Conservation (phyloP, 30 jellyfish, hydroid and myxozoan genomes). For the Pseudorhiza aurosa region DNA sequence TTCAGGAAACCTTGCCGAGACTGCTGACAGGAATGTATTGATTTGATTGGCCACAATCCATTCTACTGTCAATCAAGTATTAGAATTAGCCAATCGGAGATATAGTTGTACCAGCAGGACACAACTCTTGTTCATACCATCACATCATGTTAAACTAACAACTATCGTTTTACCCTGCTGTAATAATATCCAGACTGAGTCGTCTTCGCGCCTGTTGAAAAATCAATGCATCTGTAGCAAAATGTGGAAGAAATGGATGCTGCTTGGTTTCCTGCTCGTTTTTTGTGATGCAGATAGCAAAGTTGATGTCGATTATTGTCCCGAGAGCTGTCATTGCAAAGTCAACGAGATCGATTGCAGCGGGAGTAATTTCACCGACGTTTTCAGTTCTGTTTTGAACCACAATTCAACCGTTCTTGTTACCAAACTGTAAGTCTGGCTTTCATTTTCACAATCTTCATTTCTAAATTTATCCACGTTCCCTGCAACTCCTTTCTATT, state of each 20-base stretch:
- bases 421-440: conserved; percentile 44
- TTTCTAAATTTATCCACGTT: neutral
- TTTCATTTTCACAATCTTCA: too few species aligned
- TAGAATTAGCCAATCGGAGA: conserved; percentile 30
- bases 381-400: conserved; percentile 8
- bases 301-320: conserved; percentile 34
- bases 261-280: neutral
- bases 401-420: conserved; percentile 43
- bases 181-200: too few species aligned
- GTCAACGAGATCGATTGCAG: conserved; percentile 46
- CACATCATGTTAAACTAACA: neutral
- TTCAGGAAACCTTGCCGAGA: conserved; percentile 46
- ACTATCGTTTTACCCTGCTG: too few species aligned
- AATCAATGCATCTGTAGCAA: neutral
- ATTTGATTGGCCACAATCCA: conserved; percentile 28
- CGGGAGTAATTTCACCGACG: conserved; percentile 37
- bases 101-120: conserved; percentile 41
- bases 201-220: too few species aligned
- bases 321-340: conserved; percentile 36
- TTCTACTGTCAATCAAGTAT: conserved; percentile 42
- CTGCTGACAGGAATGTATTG: conserved; percentile 29
- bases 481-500: neutral
- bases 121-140: conserved; percentile 12
- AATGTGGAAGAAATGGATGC: neutral
- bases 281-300: neutral